These are phyloP conservation scores for Nemurella pictetii DNA, from an alignment of 2,888 invertebrate genomes.

Conservation along the genomic window DNA sequence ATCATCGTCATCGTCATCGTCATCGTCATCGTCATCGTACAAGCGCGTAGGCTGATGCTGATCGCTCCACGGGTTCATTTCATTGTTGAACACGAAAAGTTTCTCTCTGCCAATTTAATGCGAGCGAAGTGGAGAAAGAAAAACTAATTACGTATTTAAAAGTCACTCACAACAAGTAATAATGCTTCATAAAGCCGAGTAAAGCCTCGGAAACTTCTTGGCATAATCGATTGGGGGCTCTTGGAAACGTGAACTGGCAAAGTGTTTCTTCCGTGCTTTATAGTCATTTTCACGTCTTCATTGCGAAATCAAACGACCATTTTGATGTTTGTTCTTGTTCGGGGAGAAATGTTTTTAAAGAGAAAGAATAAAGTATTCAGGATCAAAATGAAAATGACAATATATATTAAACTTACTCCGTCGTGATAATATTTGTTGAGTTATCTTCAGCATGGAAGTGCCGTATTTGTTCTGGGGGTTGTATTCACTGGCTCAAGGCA, in stretches of 20 bases:
- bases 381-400: background rate
- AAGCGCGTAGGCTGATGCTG: background rate
- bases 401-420: background rate
- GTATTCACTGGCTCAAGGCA: background rate
- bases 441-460: background rate
- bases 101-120: background rate
- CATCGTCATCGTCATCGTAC: background rate
- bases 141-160: background rate
- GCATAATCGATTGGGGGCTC: background rate
- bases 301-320: background rate
- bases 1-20: background rate
- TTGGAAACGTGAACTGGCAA: background rate
- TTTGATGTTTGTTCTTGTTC: background rate
- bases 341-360: background rate
- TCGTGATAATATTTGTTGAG: background rate
- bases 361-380: no score
- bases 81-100: background rate
- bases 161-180: background rate
- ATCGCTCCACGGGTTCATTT: background rate
- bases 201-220: background rate
- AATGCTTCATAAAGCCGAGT: background rate
- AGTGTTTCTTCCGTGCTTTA: background rate
- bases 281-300: background rate
- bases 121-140: background rate
- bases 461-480: background rate